A percentile compares a stretch with the other conserved stretches of the same genome.
Evolutionary conservation across 2,113 vertebrate species (phyloP).

Genomic region (Microtus oregoni): DNA sequence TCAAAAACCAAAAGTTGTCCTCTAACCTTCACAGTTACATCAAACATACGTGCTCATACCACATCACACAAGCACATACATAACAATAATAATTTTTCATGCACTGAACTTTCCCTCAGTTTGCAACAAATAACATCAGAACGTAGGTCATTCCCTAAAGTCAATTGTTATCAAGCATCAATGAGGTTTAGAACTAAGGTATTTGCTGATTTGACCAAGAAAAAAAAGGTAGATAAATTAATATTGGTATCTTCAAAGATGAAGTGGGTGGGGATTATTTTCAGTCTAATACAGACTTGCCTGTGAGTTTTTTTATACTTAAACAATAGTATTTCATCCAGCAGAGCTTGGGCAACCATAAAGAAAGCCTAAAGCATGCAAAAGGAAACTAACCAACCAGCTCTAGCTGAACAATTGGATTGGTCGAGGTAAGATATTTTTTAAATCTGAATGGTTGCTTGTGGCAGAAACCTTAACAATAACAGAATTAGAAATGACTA

Average conservation of each 20-base stretch:
- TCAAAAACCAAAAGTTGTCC: background rate
- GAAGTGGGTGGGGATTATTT: background rate
- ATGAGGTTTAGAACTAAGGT: background rate
- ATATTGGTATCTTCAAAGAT: background rate
- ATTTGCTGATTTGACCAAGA: slow-evolving; percentile 4
- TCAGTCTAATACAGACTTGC: background rate
- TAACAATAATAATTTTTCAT: background rate
- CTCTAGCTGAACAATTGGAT: background rate
- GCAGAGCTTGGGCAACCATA: background rate
- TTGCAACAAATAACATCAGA: slow-evolving; percentile 20
- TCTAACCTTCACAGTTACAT: background rate
- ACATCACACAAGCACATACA: background rate
- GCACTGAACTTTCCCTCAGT: background rate
- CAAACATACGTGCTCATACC: background rate
- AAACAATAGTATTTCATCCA: background rate
- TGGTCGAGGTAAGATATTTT: background rate
- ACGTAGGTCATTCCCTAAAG: background rate
- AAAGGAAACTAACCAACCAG: background rate
- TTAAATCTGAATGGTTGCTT: background rate
- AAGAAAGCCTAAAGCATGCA: background rate
- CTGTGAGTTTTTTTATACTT: background rate
- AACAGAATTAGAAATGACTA: background rate
- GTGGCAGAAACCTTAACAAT: background rate
- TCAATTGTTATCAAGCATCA: background rate
- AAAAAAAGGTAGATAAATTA: background rate